A percentile compares a stretch with the other conserved stretches of the same genome.
Evolutionary conservation across 2,113 vertebrate genomes (phyloP).

Genomic region (Paraplagusia blochii): DNA sequence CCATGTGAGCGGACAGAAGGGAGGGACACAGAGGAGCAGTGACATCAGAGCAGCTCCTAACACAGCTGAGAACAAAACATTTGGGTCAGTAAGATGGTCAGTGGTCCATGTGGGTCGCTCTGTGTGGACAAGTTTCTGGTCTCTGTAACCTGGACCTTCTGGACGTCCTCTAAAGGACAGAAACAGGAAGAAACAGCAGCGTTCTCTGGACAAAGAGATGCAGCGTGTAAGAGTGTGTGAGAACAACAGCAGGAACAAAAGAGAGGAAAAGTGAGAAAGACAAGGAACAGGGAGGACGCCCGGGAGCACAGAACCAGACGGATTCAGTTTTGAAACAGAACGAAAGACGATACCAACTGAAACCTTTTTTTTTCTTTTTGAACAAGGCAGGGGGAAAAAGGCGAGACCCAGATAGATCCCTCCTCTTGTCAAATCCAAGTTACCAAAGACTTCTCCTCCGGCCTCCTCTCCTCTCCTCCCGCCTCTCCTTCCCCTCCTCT

Average conservation of each 20-base stretch:
- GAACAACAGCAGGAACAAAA: conserved; percentile 35
- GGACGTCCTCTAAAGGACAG: conserved; percentile 8
- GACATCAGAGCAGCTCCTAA: conserved; percentile 50
- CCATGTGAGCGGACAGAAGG: conserved; percentile 48
- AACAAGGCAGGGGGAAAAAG: neutral
- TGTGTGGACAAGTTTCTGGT: conserved; percentile 3
- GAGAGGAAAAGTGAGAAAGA: conserved; percentile 15
- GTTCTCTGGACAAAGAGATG: conserved; percentile 11
- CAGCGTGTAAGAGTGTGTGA: neutral
- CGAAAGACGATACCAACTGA: conserved; percentile 38
- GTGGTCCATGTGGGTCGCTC: conserved; percentile 4
- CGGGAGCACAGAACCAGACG: conserved; percentile 22
- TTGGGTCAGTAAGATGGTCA: conserved; percentile 17
- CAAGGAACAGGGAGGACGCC: conserved; percentile 27
- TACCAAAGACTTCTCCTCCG: conserved; percentile 46
- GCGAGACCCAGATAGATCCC: conserved; percentile 39
- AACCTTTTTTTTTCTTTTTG: conserved; percentile 32
- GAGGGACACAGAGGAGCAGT: conserved; percentile 32
- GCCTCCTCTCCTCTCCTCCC: conserved; percentile 20
- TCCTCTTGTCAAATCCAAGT: conserved; percentile 32
- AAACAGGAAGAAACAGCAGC: neutral
- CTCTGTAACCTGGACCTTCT: conserved; percentile 3
- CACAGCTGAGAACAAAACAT: conserved; percentile 25
- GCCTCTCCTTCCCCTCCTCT: conserved; percentile 29
- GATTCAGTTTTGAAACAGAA: conserved; percentile 24